Percentiles rank a stretch among this genome's conserved stretches.
phyloP scores from a whole-genome alignment of 2,797 vertebrate genomes.

The Alosa sapidissima region DNA sequence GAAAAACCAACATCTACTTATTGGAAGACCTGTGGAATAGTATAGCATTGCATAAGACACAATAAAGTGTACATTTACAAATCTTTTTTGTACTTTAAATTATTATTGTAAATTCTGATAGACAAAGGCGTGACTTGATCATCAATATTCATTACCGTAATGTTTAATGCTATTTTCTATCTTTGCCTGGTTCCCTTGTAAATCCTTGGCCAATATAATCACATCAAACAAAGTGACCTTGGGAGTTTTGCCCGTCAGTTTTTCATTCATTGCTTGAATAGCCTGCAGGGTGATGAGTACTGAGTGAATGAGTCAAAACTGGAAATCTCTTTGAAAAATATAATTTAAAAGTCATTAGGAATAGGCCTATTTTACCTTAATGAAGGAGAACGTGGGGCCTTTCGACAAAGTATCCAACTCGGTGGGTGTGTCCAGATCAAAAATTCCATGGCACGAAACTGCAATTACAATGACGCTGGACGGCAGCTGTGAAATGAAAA shows the following conservation, averaged over 20 bases:
- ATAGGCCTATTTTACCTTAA: constrained; percentile 62
- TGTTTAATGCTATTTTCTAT: constrained; percentile 71
- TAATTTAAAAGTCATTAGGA: background rate
- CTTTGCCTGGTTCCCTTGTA: constrained; percentile 63
- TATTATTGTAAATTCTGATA: background rate
- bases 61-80: no score
- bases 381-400: constrained; percentile 72
- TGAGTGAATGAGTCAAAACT: background rate
- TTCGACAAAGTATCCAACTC: constrained; percentile 56
- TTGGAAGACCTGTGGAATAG: constrained; percentile 65
- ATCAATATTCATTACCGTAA: constrained; percentile 56
- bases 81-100: background rate
- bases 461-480: constrained; percentile 71
- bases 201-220: constrained; percentile 75
- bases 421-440: constrained; percentile 62
- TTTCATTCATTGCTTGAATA: constrained; percentile 72
- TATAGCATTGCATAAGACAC: background rate
- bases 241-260: constrained; percentile 67
- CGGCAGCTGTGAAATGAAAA: constrained; percentile 66
- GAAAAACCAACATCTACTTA: constrained; percentile 74
- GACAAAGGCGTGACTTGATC: background rate
- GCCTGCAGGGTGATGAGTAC: constrained; percentile 61
- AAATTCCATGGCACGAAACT: constrained; percentile 71
- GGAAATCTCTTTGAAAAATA: background rate
- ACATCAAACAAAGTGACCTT: constrained; percentile 77